Evolutionary conservation across 2,888 invertebrate genomes (phyloP).

Genomic region (Blera fallax): DNA sequence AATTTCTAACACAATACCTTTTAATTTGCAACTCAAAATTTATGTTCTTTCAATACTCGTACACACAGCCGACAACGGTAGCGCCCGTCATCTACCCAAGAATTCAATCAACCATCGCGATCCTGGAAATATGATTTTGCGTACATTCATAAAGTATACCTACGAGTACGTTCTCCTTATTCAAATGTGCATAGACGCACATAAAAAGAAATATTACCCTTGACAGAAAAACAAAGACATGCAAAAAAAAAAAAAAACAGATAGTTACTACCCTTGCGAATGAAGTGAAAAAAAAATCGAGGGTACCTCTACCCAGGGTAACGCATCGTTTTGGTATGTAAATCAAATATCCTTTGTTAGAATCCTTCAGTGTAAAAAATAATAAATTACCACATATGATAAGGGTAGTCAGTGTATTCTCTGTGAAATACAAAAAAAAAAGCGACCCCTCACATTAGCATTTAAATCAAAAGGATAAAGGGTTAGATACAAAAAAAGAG

Average conservation of each 20-base stretch:
- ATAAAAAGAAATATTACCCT: slow-evolving; percentile 71
- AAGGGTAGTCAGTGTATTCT: slow-evolving; percentile 69
- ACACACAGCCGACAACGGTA: slow-evolving; percentile 45
- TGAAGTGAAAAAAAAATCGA: slow-evolving; percentile 42
- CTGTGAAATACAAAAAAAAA: slow-evolving; percentile 78
- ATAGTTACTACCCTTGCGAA: slow-evolving; percentile 62
- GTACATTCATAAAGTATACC: slow-evolving; percentile 2
- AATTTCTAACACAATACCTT: slow-evolving; percentile 73
- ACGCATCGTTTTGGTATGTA: slow-evolving; percentile 81
- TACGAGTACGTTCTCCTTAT: slow-evolving; percentile 57
- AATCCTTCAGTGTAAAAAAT: slow-evolving; percentile 76
- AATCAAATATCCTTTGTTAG: slow-evolving; percentile 81
- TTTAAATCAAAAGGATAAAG: slow-evolving; percentile 70
- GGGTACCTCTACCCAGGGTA: slow-evolving; percentile 74
- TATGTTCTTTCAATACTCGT: slow-evolving; percentile 57
- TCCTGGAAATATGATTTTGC: slow-evolving; percentile 66
- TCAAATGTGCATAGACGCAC: slow-evolving; percentile 68
- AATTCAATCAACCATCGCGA: slow-evolving; percentile 70
- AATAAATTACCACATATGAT: slow-evolving; percentile 81
- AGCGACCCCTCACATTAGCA: slow-evolving; percentile 75
- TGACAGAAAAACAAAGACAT: slow-evolving; percentile 53
- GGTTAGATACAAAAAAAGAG: slow-evolving; percentile 64
- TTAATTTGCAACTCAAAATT: slow-evolving; percentile 71
- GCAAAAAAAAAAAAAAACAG: slow-evolving; percentile 54
- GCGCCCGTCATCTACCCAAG: slow-evolving; percentile 21